Evolutionary conservation across 2,113 vertebrate species (phyloP).

Genomic region (Mirounga angustirostris): DNA sequence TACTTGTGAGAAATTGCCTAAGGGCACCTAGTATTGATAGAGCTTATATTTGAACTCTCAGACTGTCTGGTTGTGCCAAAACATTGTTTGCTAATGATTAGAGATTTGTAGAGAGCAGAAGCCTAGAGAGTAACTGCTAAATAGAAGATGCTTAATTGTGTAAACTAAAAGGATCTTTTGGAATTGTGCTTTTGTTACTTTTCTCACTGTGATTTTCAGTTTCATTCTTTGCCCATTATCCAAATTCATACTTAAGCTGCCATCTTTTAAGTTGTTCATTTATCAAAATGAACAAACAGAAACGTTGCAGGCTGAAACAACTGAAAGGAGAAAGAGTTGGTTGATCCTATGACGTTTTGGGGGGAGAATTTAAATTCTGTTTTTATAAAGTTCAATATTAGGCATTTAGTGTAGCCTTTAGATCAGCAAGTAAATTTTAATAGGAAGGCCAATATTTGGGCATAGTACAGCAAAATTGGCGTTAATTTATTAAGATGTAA

Average conservation of each 20-base stretch:
- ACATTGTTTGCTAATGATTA: neutral
- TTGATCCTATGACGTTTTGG: neutral
- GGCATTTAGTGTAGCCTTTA: neutral
- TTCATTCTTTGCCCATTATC: neutral
- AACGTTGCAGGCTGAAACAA: neutral
- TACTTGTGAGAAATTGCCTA: constrained; percentile 13
- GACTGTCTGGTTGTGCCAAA: neutral
- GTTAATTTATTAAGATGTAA: constrained; percentile 32
- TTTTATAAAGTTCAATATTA: neutral
- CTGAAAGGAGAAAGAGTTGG: constrained; percentile 14
- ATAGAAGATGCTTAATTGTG: neutral
- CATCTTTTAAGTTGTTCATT: neutral
- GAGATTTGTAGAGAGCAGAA: constrained; percentile 5
- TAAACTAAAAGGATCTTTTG: neutral
- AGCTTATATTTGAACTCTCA: constrained; percentile 41
- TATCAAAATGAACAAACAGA: constrained; percentile 8
- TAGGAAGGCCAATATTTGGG: constrained; percentile 5
- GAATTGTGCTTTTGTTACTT: constrained; percentile 29
- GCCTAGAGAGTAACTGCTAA: neutral
- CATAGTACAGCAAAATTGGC: constrained; percentile 40
- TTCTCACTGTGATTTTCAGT: constrained; percentile 23
- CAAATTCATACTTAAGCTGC: neutral
- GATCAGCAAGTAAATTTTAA: neutral
- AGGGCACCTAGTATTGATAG: neutral
- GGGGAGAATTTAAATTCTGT: constrained; percentile 1